These are phyloP conservation scores for Andricus curvator DNA, from an alignment of 2,888 invertebrate genomes.

Conservation along the genomic window DNA sequence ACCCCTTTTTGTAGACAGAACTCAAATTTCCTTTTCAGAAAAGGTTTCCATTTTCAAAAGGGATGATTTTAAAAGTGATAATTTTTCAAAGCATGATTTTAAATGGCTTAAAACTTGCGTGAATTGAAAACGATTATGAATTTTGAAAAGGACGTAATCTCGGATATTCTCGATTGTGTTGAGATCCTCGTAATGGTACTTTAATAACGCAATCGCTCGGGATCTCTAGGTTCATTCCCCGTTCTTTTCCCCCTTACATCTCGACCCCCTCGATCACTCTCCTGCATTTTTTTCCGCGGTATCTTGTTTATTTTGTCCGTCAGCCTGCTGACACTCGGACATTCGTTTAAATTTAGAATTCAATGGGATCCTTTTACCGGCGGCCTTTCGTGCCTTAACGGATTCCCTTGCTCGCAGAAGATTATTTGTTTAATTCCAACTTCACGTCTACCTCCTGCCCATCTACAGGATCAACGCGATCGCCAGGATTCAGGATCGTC, in stretches of 20 bases:
- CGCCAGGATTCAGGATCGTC: background rate
- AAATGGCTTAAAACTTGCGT: background rate
- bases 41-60: constrained; percentile 1
- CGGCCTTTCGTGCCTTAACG: constrained; percentile 71
- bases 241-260: constrained; percentile 42
- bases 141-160: constrained; percentile 21
- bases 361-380: constrained; percentile 78
- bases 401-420: constrained; percentile 69
- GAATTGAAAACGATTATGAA: constrained; percentile 4
- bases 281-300: constrained; percentile 54
- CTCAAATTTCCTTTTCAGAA: constrained; percentile 14
- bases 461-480: constrained; percentile 9
- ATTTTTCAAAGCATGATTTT: constrained; percentile 5
- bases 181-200: constrained; percentile 32
- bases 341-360: constrained; percentile 78
- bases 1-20: background rate
- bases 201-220: constrained; percentile 39
- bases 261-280: constrained; percentile 49
- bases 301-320: constrained; percentile 73
- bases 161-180: constrained; percentile 6
- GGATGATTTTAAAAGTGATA: background rate
- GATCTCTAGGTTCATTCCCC: constrained; percentile 50
- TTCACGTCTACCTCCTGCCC: constrained; percentile 61
- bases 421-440: constrained; percentile 76
- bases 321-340: constrained; percentile 72